Evolutionary conservation across 2,113 vertebrate species (phyloP), one percentile per base, ranked within the genome.

Genomic region (Erinaceus europaeus): DNA sequence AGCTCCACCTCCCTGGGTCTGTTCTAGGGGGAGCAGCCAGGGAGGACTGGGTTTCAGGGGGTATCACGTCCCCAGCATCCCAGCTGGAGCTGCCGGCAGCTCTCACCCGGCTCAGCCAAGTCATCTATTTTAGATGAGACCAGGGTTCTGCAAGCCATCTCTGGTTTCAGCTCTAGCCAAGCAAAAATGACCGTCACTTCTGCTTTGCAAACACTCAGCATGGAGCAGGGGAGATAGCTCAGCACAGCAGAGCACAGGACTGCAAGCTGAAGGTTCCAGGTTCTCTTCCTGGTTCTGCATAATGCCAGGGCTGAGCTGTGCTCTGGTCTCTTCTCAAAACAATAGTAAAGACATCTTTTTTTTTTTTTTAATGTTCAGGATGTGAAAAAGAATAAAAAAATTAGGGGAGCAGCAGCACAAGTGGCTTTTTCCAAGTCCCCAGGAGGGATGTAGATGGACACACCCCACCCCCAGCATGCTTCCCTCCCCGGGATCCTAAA

Each of bases 81-180:
- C n/a, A n/a, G n/a, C n/a, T n/a, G n/a, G 0, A 67, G 38, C 84
- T 77, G 69, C 55, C 71, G 38, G 4, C 9, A 15, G 50, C 50
- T 5, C 27, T 11, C 57, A 12, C 50, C 73, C 69, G 40, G n/a
- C 76, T 83, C 52, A 4, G 79, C 40, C 52, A 15, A 6, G 5
- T 62, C 74, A 74, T 92, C 91, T 55, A 21, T 55, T 94, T 90
- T 75, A 91, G 48, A 91, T 73, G 75, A 86, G 86, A 44, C 75
- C 29, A 23, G 55, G 85, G 25, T 62, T 42, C 25, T 82, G 32
- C 72, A 48, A 18, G 69, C 72, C 50, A 9, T 89, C 85, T 86
- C 77, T 25, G 11, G 48, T 88, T 90, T 87, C 77, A 29, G 25
- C 38, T 80, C 80, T 25, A 27, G 46, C 52, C 12, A 12, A 29